Conservation (phyloP, 2,113 vertebrate genomes). For the Laticauda colubrina region DNA sequence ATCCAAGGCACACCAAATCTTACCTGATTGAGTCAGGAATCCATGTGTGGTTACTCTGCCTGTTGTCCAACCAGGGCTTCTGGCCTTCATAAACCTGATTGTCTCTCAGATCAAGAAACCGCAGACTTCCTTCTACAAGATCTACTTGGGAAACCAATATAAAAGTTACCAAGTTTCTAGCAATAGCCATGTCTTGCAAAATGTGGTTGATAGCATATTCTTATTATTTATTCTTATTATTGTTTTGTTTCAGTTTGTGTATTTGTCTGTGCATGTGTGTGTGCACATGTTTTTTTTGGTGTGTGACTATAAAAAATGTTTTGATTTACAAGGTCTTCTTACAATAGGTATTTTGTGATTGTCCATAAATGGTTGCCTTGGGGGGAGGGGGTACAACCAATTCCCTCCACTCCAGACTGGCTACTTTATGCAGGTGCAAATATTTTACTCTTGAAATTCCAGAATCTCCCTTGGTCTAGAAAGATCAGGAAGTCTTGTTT, state of each 20-base stretch:
- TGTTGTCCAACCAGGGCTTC: not conserved
- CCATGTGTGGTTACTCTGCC: not conserved
- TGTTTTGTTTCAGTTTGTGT: not conserved
- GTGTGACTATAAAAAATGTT: not conserved
- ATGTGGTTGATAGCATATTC: not conserved
- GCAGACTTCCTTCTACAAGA: not conserved
- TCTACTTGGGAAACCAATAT: not conserved
- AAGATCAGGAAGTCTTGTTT: not conserved
- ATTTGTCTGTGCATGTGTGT: not conserved
- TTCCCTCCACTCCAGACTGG: not conserved
- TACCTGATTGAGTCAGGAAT: not conserved
- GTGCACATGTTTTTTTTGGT: not conserved
- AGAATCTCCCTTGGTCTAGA: not conserved
- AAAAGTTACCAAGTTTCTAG: not conserved
- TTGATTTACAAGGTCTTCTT: not conserved
- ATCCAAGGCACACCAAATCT: not conserved
- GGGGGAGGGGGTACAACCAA: not conserved
- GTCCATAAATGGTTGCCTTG: not conserved
- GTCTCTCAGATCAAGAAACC: not conserved
- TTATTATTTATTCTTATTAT: not conserved
- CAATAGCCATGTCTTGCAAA: not conserved
- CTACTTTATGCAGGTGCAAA: not conserved
- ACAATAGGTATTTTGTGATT: not conserved
- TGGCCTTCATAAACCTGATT: not conserved
- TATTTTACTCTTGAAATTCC: not conserved